These are phyloP conservation scores for Phenganax subtilis DNA, from an alignment of 92 coral and sea anemone species.

Conservation along the genomic window DNA sequence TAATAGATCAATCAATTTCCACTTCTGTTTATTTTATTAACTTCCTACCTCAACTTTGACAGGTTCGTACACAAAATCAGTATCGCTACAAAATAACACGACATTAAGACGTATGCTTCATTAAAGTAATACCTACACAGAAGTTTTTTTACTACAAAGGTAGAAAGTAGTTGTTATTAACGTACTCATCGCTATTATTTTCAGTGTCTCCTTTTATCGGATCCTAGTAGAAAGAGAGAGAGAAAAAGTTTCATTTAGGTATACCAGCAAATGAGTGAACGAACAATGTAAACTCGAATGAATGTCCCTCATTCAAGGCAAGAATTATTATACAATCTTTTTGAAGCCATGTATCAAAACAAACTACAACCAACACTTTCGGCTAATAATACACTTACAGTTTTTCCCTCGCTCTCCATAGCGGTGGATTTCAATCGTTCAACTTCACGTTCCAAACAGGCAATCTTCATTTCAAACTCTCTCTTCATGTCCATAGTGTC, in stretches of 20 bases:
- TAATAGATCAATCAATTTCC: background rate
- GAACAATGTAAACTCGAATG: too few relatives aligned
- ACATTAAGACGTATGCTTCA: background rate
- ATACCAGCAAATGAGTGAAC: too few relatives aligned
- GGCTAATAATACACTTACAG: background rate
- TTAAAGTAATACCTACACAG: background rate
- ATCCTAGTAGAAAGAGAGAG: too few relatives aligned
- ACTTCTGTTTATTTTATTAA: background rate
- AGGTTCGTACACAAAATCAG: constrained; percentile 19
- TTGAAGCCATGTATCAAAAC: background rate
- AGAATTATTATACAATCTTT: too few relatives aligned
- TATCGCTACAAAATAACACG: background rate
- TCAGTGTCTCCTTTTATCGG: too few relatives aligned
- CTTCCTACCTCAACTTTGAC: constrained; percentile 30
- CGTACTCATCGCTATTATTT: too few relatives aligned
- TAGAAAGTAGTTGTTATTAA: too few relatives aligned
- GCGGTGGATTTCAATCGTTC: constrained; percentile 16
- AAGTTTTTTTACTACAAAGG: too few relatives aligned
- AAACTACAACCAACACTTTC: background rate
- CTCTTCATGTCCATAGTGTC: constrained; percentile 35
- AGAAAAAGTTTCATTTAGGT: too few relatives aligned
- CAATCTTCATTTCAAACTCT: constrained; percentile 14
- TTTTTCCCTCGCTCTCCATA: background rate
- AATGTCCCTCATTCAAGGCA: too few relatives aligned
- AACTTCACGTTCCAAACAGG: constrained; percentile 7